Base-by-base conservation (phyloP, 2,888 invertebrate species). In the Trimorus sp. region DNA sequence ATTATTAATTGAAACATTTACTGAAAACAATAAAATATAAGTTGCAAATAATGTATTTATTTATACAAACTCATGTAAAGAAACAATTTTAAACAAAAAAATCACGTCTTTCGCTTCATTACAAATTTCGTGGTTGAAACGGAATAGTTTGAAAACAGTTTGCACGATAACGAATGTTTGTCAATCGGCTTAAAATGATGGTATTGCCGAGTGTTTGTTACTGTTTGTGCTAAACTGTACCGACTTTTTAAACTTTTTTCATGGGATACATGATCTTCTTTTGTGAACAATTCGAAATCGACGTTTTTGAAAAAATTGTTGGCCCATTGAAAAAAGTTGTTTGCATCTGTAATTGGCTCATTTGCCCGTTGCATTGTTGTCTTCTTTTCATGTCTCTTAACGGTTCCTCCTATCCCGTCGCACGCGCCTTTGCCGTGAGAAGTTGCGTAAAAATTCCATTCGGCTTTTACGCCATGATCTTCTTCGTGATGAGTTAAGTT, bases 391-490 rank as follows among this genome's bases (percentile, higher is more conserved):
- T 66, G 51, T 65, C 65, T 60, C 40, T 79, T 73, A 8, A 78
- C 42, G 0, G 78, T 66, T 14, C 78, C 78, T 16, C 69, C 70
- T 4, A 78, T 26, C 1, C 79, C 66, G 73, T 79, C 78, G 53
- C 78, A 66, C n/a, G 79, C 40, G n/a, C 71, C 65, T 73, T 73
- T 79, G 37, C 79, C 73, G 37, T 73, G 71, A 7, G 71, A 70
- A 26, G 78, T 78, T n/a, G 71, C 60, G 15, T 71, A 78, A 16
- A 78, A 78, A 62, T 66, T 60, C 79, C 73, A 79, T 26, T 79
- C 66, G 45, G 73, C 73, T 51, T 53, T 53, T 15, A 59, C 49
- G 53, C 60, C 53, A 48, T 66, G 60, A 65, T 78, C 78, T 63
- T 62, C 49, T 40, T 65, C 15, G 48, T 71, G 78, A 15, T 78